These are phyloP conservation scores for Nyctalus aviator DNA, from an alignment of 2,797 vertebrate species.

Conservation along the genomic window DNA sequence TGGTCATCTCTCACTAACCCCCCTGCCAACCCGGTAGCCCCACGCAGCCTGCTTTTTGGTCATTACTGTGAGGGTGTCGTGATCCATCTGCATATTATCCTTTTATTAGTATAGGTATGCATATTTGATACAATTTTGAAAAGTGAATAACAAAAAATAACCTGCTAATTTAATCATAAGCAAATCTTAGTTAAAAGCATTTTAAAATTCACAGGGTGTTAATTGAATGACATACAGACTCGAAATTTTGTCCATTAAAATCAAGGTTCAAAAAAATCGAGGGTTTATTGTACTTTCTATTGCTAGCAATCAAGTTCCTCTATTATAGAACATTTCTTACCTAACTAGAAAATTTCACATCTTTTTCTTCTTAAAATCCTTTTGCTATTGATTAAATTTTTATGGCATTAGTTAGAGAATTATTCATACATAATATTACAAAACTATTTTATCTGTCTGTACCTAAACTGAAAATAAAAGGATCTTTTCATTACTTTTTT, in stretches of 20 bases:
- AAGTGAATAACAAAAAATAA: neutral
- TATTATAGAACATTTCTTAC: neutral
- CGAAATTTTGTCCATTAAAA: neutral
- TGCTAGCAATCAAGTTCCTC: conserved; percentile 14
- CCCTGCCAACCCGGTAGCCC: no score
- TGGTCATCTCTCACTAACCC: no score
- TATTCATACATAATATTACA: conserved; percentile 31
- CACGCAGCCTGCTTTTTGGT: no score
- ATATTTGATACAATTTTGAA: neutral
- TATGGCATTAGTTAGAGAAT: neutral
- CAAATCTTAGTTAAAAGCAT: no score
- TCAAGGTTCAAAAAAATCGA: neutral
- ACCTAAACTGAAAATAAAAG: conserved; percentile 55
- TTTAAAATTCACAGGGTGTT: no score
- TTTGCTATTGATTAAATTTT: conserved; percentile 41
- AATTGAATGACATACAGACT: neutral
- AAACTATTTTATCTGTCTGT: conserved; percentile 3
- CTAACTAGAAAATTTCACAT: conserved; percentile 20
- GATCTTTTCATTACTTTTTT: conserved; percentile 2
- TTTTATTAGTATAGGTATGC: neutral
- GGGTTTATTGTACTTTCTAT: neutral
- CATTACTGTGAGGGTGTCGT: no score
- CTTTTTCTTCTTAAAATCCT: conserved; percentile 18
- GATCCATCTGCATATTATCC: no score
- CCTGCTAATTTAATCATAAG: no score